Conservation (phyloP, 2,888 invertebrate genomes). For the Apodemia duryi region DNA sequence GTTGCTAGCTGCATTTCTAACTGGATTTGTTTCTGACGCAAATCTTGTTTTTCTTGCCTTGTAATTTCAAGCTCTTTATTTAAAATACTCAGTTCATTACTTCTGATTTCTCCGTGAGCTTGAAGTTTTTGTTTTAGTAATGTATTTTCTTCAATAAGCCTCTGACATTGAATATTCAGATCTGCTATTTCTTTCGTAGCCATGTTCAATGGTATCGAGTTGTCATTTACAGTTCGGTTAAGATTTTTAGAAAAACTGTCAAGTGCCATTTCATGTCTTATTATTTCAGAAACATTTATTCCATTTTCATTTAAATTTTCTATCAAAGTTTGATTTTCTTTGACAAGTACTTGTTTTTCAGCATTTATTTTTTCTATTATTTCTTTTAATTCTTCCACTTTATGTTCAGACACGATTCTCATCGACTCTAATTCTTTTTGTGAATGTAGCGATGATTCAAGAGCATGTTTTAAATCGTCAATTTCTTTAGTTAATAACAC, state of each 20-base stretch:
- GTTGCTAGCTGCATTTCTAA: conserved; percentile 34
- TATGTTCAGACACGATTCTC: conserved; percentile 49
- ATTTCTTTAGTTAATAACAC: conserved; percentile 64
- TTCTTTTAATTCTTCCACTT: conserved; percentile 49
- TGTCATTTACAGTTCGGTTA: neutral
- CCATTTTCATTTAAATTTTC: conserved; percentile 38
- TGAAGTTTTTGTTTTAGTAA: conserved; percentile 34
- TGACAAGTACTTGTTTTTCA: conserved; percentile 43
- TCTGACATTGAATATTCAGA: neutral
- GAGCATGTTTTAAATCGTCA: conserved; percentile 58
- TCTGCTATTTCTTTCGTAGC: neutral
- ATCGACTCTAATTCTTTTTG: conserved; percentile 45
- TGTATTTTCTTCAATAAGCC: conserved; percentile 40
- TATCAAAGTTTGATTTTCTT: conserved; percentile 42
- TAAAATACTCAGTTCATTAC: conserved; percentile 23
- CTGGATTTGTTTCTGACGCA: conserved; percentile 35
- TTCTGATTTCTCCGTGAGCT: neutral
- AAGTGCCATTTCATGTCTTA: too few relatives aligned
- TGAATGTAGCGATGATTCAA: conserved; percentile 43
- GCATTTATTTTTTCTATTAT: conserved; percentile 41
- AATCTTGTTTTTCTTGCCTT: conserved; percentile 35
- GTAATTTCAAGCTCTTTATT: conserved; percentile 37
- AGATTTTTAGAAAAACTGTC: neutral
- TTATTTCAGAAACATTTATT: conserved; percentile 23
- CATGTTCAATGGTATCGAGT: neutral